Base-by-base conservation (phyloP, 2,797 vertebrate species). In the Channa striata region DNA sequence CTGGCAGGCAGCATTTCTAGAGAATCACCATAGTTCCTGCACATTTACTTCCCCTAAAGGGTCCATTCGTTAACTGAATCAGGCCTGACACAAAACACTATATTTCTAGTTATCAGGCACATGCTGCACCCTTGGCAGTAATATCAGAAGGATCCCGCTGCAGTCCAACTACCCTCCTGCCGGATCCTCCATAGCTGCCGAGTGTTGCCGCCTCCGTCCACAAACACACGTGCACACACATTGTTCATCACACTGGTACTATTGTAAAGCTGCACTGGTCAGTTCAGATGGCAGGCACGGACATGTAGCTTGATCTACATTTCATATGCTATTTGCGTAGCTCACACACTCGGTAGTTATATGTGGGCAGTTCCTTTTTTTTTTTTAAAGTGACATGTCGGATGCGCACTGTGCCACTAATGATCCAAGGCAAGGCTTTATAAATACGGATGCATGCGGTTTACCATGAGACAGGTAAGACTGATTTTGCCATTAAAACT, bases 21-120 rank as follows among this genome's bases (percentile, higher is more conserved):
- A 82, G 71, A 85, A 83, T 77, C 90, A 87, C 81, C 80, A 84
- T 71, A 80, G 79, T 83, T 88, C 80, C 86, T 76, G 66, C 67
- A 20, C 75, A 86, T 91, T 91, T 90, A 93, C 87, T 78, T 73
- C 59, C 72, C 84, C 82, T 84, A 16, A 58, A 70, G 87, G 87
- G 72, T 87, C 88, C 78, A 86, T 88, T 87, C 76, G 84, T 86
- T 86, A 52, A 34, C 69, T 63, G 80, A 87, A 90, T 80, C 58
- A 63, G 14, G 34, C 74, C 59, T 50, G 74, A 87, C 83, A 84
- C 83, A 89, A 87, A 89, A 86, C 0, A 16, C 12, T 76, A 80
- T 77, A 83, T 53, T 82, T 76, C 83, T 74, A 64, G 81, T 72
- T 77, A 73, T 72, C 60, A 76, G 62, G 72, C 80, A 72, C 83